Evolutionary conservation across 2,113 vertebrate genomes (phyloP).

Genomic region (Hippocampus zosterae): DNA sequence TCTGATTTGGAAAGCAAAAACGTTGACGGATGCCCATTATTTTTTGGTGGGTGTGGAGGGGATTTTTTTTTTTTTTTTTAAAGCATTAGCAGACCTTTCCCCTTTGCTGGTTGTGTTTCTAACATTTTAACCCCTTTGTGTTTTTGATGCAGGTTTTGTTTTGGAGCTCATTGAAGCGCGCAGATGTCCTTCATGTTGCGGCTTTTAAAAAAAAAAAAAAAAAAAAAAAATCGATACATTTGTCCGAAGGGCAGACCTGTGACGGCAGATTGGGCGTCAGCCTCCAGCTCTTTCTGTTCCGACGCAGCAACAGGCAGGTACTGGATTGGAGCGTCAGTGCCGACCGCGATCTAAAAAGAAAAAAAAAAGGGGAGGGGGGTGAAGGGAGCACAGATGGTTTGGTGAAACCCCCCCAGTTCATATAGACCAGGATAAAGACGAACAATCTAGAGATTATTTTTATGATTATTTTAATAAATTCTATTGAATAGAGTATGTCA

Average conservation of each 20-base stretch:
- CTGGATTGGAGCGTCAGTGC: conserved; percentile 83
- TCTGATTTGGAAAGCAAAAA: too few species aligned
- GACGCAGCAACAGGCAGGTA: conserved; percentile 86
- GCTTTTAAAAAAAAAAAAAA: too few species aligned
- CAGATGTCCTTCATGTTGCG: neutral
- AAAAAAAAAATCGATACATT: neutral
- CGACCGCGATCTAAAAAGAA: conserved; percentile 69
- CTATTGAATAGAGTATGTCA: too few species aligned
- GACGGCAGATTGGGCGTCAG: conserved; percentile 84
- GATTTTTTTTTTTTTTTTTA: too few species aligned
- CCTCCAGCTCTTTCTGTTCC: conserved; percentile 87
- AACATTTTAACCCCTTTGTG: neutral
- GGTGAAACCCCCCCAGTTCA: neutral
- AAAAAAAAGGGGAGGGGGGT: neutral
- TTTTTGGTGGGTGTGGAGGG: too few species aligned
- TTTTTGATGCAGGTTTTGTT: neutral
- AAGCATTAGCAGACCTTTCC: too few species aligned
- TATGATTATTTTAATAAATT: too few species aligned
- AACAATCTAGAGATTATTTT: too few species aligned
- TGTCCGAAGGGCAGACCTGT: conserved; percentile 72
- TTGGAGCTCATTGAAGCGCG: neutral
- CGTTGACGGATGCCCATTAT: too few species aligned
- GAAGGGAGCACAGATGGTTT: neutral
- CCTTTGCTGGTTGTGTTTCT: too few species aligned
- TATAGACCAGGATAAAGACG: neutral